Conservation (phyloP, 2,113 vertebrate species). For the Parus major region DNA sequence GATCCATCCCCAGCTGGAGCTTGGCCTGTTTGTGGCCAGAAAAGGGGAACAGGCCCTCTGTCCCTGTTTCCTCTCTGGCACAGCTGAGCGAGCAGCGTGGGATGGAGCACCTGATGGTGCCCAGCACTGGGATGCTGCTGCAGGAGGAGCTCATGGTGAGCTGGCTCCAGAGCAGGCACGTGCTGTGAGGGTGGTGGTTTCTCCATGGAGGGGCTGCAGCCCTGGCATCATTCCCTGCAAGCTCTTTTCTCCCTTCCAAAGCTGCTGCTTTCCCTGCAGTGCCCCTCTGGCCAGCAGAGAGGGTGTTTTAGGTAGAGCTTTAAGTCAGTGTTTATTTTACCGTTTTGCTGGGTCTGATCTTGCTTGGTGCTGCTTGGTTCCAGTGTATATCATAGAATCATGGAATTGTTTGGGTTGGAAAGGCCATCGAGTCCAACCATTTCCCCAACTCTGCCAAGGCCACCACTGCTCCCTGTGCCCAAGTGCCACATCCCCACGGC, state of each 20-base stretch:
- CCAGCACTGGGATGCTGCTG: neutral
- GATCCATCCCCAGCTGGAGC: neutral
- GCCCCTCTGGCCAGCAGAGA: neutral
- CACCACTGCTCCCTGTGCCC: neutral
- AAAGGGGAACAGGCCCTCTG: constrained; percentile 12
- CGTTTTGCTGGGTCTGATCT: neutral
- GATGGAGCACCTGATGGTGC: neutral
- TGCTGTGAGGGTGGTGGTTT: neutral
- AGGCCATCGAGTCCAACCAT: rapidly evolving
- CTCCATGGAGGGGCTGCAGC: neutral
- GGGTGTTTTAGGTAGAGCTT: neutral
- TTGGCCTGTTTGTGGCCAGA: neutral
- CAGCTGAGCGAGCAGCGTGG: neutral
- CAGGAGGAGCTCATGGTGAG: neutral
- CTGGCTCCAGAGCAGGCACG: neutral
- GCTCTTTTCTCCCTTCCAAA: neutral
- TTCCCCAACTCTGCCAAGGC: neutral
- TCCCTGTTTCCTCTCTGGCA: neutral
- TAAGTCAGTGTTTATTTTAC: neutral
- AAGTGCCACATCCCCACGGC: rapidly evolving
- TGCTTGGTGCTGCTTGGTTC: neutral
- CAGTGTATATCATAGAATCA: rapidly evolving
- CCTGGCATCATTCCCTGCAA: rapidly evolving
- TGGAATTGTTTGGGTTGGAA: neutral
- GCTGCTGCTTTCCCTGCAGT: neutral